Evolutionary conservation across 92 coral and sea anemone species (phyloP), one percentile per base, ranked within the genome.

Genomic region (Heteractis magnifica): DNA sequence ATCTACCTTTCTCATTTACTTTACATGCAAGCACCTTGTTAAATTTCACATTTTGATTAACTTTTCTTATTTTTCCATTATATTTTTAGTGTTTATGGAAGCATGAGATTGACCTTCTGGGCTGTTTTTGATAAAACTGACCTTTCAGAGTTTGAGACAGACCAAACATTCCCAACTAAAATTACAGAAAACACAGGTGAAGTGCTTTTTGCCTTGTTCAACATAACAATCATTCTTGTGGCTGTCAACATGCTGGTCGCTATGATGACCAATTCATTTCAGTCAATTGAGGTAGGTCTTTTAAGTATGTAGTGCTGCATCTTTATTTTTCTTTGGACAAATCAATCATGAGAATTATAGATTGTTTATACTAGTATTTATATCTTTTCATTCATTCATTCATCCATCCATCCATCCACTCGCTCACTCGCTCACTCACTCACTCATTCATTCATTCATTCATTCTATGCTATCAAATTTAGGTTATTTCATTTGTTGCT

Each of bases 231-330:
- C 41, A 65, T 96, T 58, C 71, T 96, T 81, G 98, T 96, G 52
- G 92, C 94, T 4, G 65, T 96, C 44, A 96, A 96, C 75, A 96
- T 96, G 99, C 87, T 96, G 80, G 94, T 96, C 23, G 99, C 99
- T 4, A 96, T 96, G 99, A 96, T 96, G 99, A 68, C 88, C 44
- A 91, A 92, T 90, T 88, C 99, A 0, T 96, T 84, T 75, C 98
- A 96, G 52, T 81, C 87, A 4, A 84, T 94, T 18, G 94, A 86
- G 86, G 99, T 96, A 76, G 81, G 98, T 72, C 48, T 7, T 4
- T 34, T 34, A 34, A 34, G 10, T 52, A 11, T 6, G 16, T 51
- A 12, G 51, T 59, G 15, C 12, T 59, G 15, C 65, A 12, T 59
- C 18, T 15, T 12, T 8, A 19, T 15, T 12, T 59, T 59, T 19